Evolutionary conservation across 2,797 vertebrate species (phyloP), one percentile per base, ranked within the genome.

Genomic region (Rhyacichthys aspro): DNA sequence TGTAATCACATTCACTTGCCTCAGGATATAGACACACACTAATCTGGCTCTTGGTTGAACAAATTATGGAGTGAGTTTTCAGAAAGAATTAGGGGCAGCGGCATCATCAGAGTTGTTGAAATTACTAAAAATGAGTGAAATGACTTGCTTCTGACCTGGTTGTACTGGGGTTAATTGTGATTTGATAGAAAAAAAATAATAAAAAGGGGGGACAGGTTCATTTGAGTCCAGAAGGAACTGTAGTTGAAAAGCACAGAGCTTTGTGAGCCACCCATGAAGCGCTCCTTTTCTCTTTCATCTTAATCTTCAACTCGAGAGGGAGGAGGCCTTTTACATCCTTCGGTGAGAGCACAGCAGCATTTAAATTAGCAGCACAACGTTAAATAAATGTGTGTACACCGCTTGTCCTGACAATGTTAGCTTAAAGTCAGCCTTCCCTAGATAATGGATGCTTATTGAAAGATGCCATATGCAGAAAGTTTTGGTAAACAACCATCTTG

Each of bases 121-220:
- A 88, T 76, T 37, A 76, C 60, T 69, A 73, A 79, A 85, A 80
- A 76, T 60, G 63, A 68, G 67, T 56, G 62, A 81, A 83, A 67
- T 76, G 62, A 80, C 75, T 86, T 69, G 14, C 46, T 68, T 52
- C 65, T 82, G 85, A 87, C 86, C 87, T 61, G 32, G 38, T 23
- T 70, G 59, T 63, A 61, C 75, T 52, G 52, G 76, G 89, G 90
- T 92, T 93, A 92, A 92, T 93, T 93, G 84, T 84, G 73, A 82
- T 82, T 84, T 81, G 78, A 78, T 82, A 55, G 72, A 65, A 74
- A 81, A 83, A 58, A 72, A 15, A 19, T 23, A 39, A 53, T n/a
- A 15, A 38, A 19, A 7, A 17, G 38, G 19, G 38, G 63, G 58
- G 73, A 70, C 59, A 59, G 81, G 74, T 83, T 83, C 78, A 67